A percentile compares a stretch with the other conserved stretches of the same genome.
Evolutionary conservation across 2,113 vertebrate species (phyloP).

Genomic region (Ophiodon elongatus): DNA sequence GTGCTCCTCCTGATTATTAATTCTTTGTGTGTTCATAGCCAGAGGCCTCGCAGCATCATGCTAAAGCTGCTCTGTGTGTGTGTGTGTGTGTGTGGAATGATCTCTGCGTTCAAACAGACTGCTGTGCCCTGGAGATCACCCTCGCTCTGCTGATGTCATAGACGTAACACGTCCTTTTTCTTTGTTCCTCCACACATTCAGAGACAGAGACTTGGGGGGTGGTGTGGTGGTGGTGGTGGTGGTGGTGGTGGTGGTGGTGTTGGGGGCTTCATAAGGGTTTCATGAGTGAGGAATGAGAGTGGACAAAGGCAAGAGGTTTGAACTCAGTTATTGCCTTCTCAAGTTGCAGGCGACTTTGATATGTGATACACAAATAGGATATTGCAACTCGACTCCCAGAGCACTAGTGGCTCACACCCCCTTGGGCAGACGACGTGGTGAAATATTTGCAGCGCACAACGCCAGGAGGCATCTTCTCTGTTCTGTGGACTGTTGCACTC

Average conservation of each 20-base stretch:
- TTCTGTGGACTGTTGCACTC: constrained; percentile 25
- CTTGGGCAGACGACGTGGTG: constrained; percentile 41
- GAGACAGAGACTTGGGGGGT: constrained; percentile 22
- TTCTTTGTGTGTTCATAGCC: constrained; percentile 52
- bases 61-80: constrained; percentile 31
- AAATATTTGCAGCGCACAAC: constrained; percentile 35
- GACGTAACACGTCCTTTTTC: constrained; percentile 29
- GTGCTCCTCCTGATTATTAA: constrained; percentile 39
- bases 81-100: constrained; percentile 42
- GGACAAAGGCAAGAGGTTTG: constrained; percentile 59
- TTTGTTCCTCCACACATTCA: constrained; percentile 61
- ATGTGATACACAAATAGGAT: constrained; percentile 75
- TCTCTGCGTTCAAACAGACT: constrained; percentile 30
- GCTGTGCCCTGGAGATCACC: constrained; percentile 45
- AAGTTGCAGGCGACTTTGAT: constrained; percentile 77
- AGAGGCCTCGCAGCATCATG: constrained; percentile 27
- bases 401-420: constrained; percentile 51
- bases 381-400: constrained; percentile 62
- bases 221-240: neutral
- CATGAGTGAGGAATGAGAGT: constrained; percentile 58
- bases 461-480: constrained; percentile 41
- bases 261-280: constrained; percentile 31
- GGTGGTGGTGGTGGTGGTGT: neutral
- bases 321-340: constrained; percentile 72
- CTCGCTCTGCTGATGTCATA: constrained; percentile 55